Conservation (phyloP, 2,113 vertebrate species). For the Carollia perspicillata region DNA sequence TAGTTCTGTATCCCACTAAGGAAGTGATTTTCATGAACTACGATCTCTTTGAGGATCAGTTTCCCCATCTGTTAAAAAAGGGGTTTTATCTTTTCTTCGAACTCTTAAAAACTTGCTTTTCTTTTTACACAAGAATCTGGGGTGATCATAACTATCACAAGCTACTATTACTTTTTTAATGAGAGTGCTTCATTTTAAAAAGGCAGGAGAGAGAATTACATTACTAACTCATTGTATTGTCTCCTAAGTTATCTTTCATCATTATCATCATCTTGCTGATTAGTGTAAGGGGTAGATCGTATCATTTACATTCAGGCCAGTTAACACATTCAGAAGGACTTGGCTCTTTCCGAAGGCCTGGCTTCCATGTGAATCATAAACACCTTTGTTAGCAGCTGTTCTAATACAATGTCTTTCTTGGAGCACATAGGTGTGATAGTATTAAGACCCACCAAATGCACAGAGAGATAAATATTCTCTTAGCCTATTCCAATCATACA, state of each 20-base stretch:
- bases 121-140: slow-evolving; percentile 13
- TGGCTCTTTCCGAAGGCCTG: slow-evolving; percentile 20
- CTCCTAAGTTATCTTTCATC: slow-evolving; percentile 17
- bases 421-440: background rate
- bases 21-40: background rate
- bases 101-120: slow-evolving; percentile 28
- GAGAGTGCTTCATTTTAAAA: background rate
- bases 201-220: background rate
- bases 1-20: background rate
- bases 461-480: slow-evolving; percentile 51
- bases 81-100: background rate
- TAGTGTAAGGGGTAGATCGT: background rate
- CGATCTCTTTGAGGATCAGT: background rate
- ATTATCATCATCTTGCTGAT: background rate
- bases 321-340: background rate
- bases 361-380: slow-evolving; percentile 37
- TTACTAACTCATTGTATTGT: background rate
- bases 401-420: background rate
- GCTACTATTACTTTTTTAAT: background rate
- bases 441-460: slow-evolving; percentile 17
- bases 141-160: background rate
- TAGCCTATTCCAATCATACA: slow-evolving; percentile 39
- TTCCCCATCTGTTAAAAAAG: background rate
- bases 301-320: background rate
- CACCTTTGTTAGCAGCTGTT: slow-evolving; percentile 19